Evolutionary conservation across 2,797 vertebrate species (phyloP), one percentile per base, ranked within the genome.

Genomic region (Catostomus latipinnis): DNA sequence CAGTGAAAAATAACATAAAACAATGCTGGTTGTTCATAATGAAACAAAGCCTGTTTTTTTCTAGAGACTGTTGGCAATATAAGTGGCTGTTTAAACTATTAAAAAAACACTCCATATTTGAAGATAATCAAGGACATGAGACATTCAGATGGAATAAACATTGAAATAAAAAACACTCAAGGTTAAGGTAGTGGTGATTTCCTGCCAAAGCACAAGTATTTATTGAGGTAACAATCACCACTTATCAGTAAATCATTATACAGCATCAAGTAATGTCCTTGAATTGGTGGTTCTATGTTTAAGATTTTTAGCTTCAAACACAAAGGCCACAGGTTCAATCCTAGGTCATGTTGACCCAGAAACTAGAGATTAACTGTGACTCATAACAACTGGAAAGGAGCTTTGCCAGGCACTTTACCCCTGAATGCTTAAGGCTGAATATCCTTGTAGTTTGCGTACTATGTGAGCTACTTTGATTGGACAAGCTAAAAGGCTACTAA

Each of bases 401-500:
- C 53, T 34, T 34, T 34, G 2, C 34, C 2, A 34, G 34, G 34
- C 34, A 34, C 34, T 34, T 34, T 34, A 34, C 53, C 53, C 53
- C 13, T 6, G 34, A 56, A 56, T 56, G 12, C 12, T 56, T 56
- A 6, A 56, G 53, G 13, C 34, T 4, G 4, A 34, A 34, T 34
- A 2, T 34, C 34, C 34, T 34, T 34, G 34, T 34, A 34, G 34
- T 34, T 34, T 34, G 34, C 3, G 34, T 34, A 34, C 34, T 34
- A 34, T 34, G 34, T 34, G 12, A 53, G 52, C 4, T 53, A 11
- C 52, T 56, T n/a, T 6, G 4, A 6, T n/a, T 6, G 53, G 13
- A 56, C 4, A n/a, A n/a, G n/a, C 53, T 56, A 56, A 56, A 56
- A 13, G 12, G 12, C 89, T 13, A 56, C 53, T n/a, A 56, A 5